A percentile compares a stretch with the other conserved stretches of the same genome.
These are phyloP conservation scores for Scortum barcoo DNA, from an alignment of 2,113 vertebrate species.

Conservation along the genomic window DNA sequence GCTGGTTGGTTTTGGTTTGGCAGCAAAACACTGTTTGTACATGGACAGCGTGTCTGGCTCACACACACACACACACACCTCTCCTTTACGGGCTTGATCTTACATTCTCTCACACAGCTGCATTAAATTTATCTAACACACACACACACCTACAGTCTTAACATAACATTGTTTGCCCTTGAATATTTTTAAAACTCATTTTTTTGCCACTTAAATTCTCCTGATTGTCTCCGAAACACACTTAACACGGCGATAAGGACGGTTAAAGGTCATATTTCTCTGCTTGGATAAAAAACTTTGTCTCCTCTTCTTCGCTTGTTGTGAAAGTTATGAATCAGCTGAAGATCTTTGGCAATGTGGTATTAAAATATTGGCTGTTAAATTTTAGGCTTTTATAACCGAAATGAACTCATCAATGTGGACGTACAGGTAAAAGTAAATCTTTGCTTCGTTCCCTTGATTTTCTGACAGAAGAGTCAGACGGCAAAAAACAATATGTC, in stretches of 20 bases:
- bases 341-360: not conserved
- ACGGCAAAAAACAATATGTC: not conserved
- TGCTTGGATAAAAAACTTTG: too few relatives aligned
- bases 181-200: constrained; percentile 27
- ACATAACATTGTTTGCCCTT: constrained; percentile 38
- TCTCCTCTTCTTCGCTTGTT: not conserved
- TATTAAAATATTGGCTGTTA: not conserved
- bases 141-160: constrained; percentile 27
- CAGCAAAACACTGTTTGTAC: constrained; percentile 60
- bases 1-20: constrained; percentile 65
- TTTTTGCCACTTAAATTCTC: not conserved
- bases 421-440: not conserved
- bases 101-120: constrained; percentile 9
- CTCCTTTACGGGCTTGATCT: constrained; percentile 17
- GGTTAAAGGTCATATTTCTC: not conserved
- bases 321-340: not conserved
- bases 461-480: not conserved
- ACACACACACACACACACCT: not conserved
- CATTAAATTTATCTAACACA: constrained; percentile 8
- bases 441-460: too few relatives aligned
- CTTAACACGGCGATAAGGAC: not conserved
- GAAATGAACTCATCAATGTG: too few relatives aligned
- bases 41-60: constrained; percentile 47
- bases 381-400: not conserved
- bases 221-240: not conserved